phyloP scores from a whole-genome alignment of 23 tunicate species.

The Styela plicata region DNA sequence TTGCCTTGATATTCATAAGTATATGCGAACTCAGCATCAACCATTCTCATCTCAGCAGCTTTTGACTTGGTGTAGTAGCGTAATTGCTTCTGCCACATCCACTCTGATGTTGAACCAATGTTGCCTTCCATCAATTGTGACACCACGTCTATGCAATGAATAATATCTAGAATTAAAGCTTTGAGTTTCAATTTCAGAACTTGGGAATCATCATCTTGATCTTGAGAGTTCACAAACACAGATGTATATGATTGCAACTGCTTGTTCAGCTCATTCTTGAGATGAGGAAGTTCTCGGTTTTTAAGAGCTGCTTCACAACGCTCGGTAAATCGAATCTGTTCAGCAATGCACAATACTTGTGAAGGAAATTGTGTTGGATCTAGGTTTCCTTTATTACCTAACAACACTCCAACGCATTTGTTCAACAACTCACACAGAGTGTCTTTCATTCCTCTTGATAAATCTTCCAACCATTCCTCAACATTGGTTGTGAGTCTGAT shows the following conservation, averaged over 20 bases:
- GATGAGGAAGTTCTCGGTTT: constrained; percentile 28
- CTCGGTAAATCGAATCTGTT: constrained; percentile 46
- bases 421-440: constrained; percentile 35
- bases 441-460: constrained; percentile 71
- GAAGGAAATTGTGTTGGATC: constrained; percentile 76
- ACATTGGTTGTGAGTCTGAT: constrained; percentile 63
- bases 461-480: constrained; percentile 82
- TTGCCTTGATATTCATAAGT: constrained; percentile 96
- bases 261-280: constrained; percentile 34
- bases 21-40: constrained; percentile 80
- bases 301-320: constrained; percentile 61
- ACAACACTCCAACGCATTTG: constrained; percentile 14
- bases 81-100: constrained; percentile 95
- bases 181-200: constrained; percentile 67
- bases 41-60: constrained; percentile 54
- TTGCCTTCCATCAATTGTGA: constrained; percentile 43
- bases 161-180: constrained; percentile 84
- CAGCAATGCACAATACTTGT: constrained; percentile 81
- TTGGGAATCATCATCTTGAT: constrained; percentile 39
- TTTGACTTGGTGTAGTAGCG: constrained; percentile 43
- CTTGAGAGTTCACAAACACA: constrained; percentile 10
- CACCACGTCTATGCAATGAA: constrained; percentile 84
- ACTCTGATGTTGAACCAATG: constrained; percentile 38
- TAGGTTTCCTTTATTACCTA: constrained; percentile 24
- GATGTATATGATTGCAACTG: constrained; percentile 62